Percentiles rank a stretch among this genome's conserved stretches.
These are phyloP conservation scores for Varanus salvator DNA, from an alignment of 2,113 vertebrate genomes.

Conservation along the genomic window DNA sequence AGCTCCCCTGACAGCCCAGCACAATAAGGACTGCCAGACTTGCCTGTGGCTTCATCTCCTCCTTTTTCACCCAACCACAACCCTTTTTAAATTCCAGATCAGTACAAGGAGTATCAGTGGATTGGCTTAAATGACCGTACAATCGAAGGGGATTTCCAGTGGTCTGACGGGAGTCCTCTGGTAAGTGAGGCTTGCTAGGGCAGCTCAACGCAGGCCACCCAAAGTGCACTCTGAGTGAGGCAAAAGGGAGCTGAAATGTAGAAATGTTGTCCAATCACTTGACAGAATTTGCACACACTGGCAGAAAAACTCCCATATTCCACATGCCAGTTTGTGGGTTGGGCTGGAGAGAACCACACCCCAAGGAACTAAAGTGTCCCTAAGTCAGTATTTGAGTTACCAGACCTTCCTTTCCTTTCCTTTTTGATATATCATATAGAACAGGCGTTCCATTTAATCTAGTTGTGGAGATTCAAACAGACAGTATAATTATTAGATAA, in stretches of 20 bases:
- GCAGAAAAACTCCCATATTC: too few species aligned
- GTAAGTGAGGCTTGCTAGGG: conserved; percentile 68
- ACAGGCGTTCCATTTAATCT: neutral
- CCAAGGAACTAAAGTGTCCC: neutral
- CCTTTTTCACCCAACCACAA: too few species aligned
- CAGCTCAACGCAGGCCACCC: too few species aligned
- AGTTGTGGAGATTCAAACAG: neutral
- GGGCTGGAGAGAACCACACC: neutral
- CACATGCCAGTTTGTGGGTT: neutral
- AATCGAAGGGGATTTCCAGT: conserved; percentile 94
- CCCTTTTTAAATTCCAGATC: conserved; percentile 68
- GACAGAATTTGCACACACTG: too few species aligned
- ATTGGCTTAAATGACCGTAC: conserved; percentile 92
- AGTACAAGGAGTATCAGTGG: conserved; percentile 93
- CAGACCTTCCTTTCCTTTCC: too few species aligned
- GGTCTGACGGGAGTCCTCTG: conserved; percentile 93
- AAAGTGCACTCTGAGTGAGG: too few species aligned
- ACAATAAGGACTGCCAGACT: too few species aligned
- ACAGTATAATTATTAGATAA: neutral
- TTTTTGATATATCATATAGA: too few species aligned
- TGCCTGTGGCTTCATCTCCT: neutral
- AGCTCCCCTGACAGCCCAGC: neutral
- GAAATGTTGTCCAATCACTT: too few species aligned
- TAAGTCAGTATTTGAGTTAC: too few species aligned
- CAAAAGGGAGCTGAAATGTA: too few species aligned